Evolutionary conservation across 2,113 vertebrate genomes (phyloP).

Genomic region (Cebus imitator): DNA sequence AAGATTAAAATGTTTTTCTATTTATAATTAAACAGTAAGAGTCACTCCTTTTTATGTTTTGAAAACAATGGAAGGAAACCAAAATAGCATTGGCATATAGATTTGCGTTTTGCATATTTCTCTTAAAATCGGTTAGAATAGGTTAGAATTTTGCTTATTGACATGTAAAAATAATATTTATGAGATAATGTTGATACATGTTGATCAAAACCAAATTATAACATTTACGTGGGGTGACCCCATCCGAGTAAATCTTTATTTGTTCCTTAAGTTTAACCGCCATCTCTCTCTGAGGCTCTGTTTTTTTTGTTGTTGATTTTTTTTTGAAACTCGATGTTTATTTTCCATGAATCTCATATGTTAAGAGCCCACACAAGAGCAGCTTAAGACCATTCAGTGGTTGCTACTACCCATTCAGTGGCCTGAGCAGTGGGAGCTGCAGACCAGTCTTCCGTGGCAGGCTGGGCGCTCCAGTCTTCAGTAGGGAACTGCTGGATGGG

Average conservation of each 20-base stretch:
- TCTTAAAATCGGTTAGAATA: neutral
- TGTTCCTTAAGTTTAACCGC: neutral
- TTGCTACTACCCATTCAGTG: too few species aligned
- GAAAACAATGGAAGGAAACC: neutral
- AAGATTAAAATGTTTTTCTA: neutral
- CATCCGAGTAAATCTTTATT: neutral
- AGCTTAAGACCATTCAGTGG: too few species aligned
- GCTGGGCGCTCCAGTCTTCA: too few species aligned
- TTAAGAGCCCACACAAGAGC: too few species aligned
- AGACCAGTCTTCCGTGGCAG: too few species aligned
- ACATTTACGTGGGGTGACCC: neutral
- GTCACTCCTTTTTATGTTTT: neutral
- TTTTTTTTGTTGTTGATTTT: too few species aligned
- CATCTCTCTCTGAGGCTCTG: neutral
- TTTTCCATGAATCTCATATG: too few species aligned
- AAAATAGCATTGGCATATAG: neutral
- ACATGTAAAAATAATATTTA: conserved; percentile 12
- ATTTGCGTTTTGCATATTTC: neutral
- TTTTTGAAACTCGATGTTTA: too few species aligned
- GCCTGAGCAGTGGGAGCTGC: too few species aligned
- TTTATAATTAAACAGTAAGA: neutral
- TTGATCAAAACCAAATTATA: neutral
- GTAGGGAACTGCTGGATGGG: too few species aligned
- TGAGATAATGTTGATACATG: neutral
- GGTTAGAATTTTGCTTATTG: neutral